Conservation (phyloP, 2,797 vertebrate species). For the Caiman crocodilus region DNA sequence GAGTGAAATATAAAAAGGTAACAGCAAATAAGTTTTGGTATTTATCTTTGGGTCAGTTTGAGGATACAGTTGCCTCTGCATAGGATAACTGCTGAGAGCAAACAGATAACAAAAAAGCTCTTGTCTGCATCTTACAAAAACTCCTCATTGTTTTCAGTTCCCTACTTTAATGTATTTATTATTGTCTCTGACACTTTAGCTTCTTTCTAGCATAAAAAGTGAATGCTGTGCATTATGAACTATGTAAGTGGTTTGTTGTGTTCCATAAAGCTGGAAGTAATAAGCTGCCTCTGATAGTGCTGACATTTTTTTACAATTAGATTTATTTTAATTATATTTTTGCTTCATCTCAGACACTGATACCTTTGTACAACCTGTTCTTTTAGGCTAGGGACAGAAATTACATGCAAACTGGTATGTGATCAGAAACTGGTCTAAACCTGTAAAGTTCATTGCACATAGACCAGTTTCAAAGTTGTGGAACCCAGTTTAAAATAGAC, state of each 20-base stretch:
- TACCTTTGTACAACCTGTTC: background rate
- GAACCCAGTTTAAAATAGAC: too few species aligned
- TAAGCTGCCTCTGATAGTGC: background rate
- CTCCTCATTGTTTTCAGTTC: background rate
- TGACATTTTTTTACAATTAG: background rate
- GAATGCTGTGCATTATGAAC: slow-evolving; percentile 26
- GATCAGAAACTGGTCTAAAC: too few species aligned
- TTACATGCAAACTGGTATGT: too few species aligned
- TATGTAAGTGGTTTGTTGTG: slow-evolving; percentile 3
- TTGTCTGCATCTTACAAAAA: slow-evolving; percentile 18
- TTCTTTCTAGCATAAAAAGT: background rate
- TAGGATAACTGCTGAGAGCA: background rate
- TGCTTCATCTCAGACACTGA: background rate
- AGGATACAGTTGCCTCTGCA: background rate
- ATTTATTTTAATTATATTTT: background rate
- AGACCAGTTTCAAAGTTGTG: too few species aligned
- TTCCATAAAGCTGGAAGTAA: slow-evolving; percentile 13
- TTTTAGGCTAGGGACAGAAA: background rate
- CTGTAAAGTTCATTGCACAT: too few species aligned
- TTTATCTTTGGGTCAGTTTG: slow-evolving; percentile 6
- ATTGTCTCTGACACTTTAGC: slow-evolving; percentile 21
- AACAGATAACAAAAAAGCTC: background rate
- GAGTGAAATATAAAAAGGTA: slow-evolving; percentile 8
- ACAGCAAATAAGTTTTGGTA: background rate
- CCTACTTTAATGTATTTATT: background rate